Evolutionary conservation across 1,140 invertebrate species (phyloP), one percentile per base, ranked within the genome.

Genomic region (Dufourea novaeangliae): DNA sequence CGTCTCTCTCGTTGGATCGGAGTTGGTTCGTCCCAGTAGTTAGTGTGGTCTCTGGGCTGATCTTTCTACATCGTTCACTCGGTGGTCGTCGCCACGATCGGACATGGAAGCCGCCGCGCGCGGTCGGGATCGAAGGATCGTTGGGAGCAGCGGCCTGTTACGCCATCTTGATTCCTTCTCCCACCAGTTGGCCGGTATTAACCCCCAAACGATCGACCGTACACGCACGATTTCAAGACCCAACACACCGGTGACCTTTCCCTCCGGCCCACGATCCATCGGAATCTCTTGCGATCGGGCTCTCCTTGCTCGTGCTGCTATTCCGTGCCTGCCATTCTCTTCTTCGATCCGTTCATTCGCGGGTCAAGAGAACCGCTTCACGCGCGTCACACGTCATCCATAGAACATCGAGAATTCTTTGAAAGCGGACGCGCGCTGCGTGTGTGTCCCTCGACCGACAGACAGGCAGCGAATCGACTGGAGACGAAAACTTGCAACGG

Each of bases 121-220:
- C 44, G 12, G 56, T 56, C 5, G 25, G 25, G 62, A 77, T 64
- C 74, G 74, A 41, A 83, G 32, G 71, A 84, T 84, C 56, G 74
- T 54, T 66, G 39, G 39, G 59, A 63, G 56, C 67, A 75, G 67
- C 73, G 44, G 74, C 80, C 85, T 75, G 86, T 83, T 88, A 86
- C 86, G 86, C 86, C 86, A 88, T 88, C 86, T 88, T 87, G 86
- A 82, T 84, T 82, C 57, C 44, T 70, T 73, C 71, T 70, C 83
- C 83, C 82, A 84, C 82, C 72, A 76, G 41, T 64, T 50, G 32
- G 67, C 41, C 70, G 80, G 44, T 62, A 84, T 70, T 84, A 84
- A 84, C 66, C 82, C 70, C 71, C 77, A 77, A 83, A 83, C 71
- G 80, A 83, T 79, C 82, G 80, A 74, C 64, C 70, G 61, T 64